These are phyloP conservation scores for Emydoidea blandingii DNA, from an alignment of 2,797 vertebrate species.

Conservation along the genomic window DNA sequence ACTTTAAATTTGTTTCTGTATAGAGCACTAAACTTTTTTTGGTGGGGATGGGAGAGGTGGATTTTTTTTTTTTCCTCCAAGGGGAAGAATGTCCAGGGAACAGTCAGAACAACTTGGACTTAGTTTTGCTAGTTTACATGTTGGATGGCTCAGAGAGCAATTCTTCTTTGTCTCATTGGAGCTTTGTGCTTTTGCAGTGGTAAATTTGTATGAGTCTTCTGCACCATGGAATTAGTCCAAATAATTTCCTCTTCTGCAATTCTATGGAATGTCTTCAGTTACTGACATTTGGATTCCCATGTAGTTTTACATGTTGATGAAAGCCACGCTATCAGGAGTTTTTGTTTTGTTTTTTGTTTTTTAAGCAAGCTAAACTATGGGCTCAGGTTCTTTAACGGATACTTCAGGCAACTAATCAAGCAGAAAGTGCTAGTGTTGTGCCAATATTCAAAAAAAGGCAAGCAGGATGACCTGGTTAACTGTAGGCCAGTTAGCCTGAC, in stretches of 20 bases:
- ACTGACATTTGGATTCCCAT: not conserved
- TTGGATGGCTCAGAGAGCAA: constrained; percentile 38
- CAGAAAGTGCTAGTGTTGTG: not conserved
- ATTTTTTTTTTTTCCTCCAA: not conserved
- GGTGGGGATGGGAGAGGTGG: not conserved
- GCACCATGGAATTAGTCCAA: not conserved
- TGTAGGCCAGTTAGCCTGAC: not conserved
- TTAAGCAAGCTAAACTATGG: not conserved
- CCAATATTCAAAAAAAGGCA: not conserved
- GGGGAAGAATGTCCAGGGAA: constrained; percentile 24
- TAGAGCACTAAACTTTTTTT: not conserved
- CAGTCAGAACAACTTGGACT: not conserved
- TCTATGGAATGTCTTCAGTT: not conserved
- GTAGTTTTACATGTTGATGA: not conserved
- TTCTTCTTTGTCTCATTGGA: constrained; percentile 5
- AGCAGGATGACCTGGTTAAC: not conserved
- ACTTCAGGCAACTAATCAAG: not conserved
- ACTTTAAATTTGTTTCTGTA: not conserved
- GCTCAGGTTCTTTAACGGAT: not conserved
- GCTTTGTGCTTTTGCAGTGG: not conserved
- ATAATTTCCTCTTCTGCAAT: not conserved
- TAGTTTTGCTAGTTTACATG: constrained; percentile 35
- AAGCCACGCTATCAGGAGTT: fast-evolving
- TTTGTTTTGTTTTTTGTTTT: not conserved
- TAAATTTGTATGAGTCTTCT: not conserved